Base-by-base conservation (phyloP, 2,797 vertebrate genomes). In the Pteronotus mesoamericanus region DNA sequence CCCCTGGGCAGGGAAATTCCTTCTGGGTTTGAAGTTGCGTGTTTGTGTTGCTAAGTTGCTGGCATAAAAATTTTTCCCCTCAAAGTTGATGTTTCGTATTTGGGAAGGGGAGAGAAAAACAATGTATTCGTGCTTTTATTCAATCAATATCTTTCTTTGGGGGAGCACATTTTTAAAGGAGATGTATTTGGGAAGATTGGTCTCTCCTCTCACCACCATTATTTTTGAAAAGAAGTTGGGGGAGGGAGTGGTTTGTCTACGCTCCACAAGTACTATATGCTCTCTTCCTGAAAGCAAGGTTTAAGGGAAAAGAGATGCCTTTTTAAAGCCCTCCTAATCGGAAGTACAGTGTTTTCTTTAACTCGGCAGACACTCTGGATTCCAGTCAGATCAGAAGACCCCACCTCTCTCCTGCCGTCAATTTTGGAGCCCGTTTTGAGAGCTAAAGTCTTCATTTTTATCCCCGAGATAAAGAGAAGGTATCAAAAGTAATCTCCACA, bases 11-110 rank as follows among this genome's bases (percentile, higher is more conserved):
- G 86, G 91, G 91, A 95, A 96, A 93, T 85, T 94, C 95, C 80
- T 80, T 14, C 14, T 51, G 19, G 42, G 79, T 94, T 95, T 96
- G 86, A 95, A 92, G 42, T 57, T 59, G 46, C 37, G 59, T 95
- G 86, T 59, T 93, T 72, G 68, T 89, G 79, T 91, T 89, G 83
- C 79, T 94, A 86, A 87, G 82, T 75, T 91, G 57, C 83, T 95
- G 77, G 59, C 88, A 85, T 78, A 89, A 32, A 85, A n/a, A 37
- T 72, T 71, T 68, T 86, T 85, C 42, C 11, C 21, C 59, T 82
- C 19, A 12, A 48, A 83, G 44, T 75, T 32, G 16, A 64, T 64
- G 29, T 83, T 85, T 90, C 75, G 11, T 93, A 16, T 82, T 48
- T 86, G 72, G 8, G 55, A 85, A 44, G 29, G 9, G 9, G 37